These are phyloP conservation scores for Luehdorfia chinensis DNA, from an alignment of 1,140 invertebrate species.

Conservation along the genomic window DNA sequence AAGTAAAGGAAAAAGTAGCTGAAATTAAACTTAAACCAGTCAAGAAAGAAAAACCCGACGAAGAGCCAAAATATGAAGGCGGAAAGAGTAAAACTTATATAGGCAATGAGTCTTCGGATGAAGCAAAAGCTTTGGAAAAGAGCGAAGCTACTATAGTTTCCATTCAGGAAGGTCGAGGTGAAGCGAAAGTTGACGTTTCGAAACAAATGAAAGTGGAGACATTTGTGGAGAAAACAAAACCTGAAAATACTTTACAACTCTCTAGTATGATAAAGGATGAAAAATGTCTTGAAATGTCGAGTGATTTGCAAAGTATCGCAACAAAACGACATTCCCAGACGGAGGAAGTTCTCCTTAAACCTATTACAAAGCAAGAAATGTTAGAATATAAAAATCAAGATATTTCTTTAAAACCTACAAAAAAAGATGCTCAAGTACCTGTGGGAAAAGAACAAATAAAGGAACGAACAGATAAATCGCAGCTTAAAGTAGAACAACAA, in stretches of 20 bases:
- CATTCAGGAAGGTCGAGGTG: too few relatives aligned
- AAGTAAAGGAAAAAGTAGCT: constrained; percentile 25
- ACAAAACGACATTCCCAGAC: constrained; percentile 14
- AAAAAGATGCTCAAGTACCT: neutral
- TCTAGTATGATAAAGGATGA: constrained; percentile 9
- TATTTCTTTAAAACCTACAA: neutral
- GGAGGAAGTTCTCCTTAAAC: constrained; percentile 27
- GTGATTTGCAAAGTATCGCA: neutral
- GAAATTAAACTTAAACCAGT: constrained; percentile 26
- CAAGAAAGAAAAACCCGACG: constrained; percentile 22
- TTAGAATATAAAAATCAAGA: constrained; percentile 26
- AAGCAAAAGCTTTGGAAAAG: too few relatives aligned
- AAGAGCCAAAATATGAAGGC: constrained; percentile 24
- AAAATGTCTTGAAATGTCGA: neutral
- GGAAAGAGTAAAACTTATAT: constrained; percentile 19
- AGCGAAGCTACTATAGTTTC: too few relatives aligned
- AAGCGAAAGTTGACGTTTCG: too few relatives aligned
- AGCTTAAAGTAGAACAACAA: constrained; percentile 23
- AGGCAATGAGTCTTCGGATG: too few relatives aligned
- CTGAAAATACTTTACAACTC: too few relatives aligned
- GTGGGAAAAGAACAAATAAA: constrained; percentile 19
- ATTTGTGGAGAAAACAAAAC: too few relatives aligned
- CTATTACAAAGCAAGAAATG: constrained; percentile 28
- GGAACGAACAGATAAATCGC: constrained; percentile 19
- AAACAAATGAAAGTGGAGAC: too few relatives aligned